These are phyloP conservation scores for Heliconius ismenius DNA, from an alignment of 2,888 invertebrate species.

Conservation along the genomic window DNA sequence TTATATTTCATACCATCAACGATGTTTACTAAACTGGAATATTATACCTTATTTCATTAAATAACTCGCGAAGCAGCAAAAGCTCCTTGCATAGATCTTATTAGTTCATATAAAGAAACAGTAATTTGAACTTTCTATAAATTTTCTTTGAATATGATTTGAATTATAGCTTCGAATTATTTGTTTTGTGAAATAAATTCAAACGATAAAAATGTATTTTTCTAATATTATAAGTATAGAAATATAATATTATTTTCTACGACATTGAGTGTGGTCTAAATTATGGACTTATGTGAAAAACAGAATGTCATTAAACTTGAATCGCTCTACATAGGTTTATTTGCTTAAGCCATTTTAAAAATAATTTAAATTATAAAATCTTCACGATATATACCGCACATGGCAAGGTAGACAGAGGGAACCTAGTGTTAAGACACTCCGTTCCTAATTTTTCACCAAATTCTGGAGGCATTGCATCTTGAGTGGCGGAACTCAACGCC, in stretches of 20 bases:
- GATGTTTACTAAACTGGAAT: neutral
- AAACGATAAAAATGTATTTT: neutral
- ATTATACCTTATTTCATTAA: neutral
- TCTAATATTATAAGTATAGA: neutral
- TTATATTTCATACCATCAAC: neutral
- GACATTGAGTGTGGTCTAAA: neutral
- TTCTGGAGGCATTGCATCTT: no score
- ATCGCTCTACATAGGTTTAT: no score
- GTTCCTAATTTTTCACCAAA: no score
- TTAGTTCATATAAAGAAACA: neutral
- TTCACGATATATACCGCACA: no score
- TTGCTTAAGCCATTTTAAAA: no score
- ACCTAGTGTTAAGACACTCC: no score
- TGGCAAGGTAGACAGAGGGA: no score
- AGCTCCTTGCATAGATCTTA: neutral
- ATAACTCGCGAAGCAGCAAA: neutral
- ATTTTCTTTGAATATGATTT: neutral
- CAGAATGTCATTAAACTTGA: no score
- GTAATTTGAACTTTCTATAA: neutral
- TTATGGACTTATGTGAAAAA: no score
- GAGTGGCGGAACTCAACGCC: no score
- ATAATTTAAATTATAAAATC: no score
- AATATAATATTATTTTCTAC: neutral
- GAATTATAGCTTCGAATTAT: neutral
- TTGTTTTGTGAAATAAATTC: neutral